These are phyloP conservation scores for Ectropis crepuscularia DNA, from an alignment of 2,888 invertebrate genomes.

Conservation along the genomic window DNA sequence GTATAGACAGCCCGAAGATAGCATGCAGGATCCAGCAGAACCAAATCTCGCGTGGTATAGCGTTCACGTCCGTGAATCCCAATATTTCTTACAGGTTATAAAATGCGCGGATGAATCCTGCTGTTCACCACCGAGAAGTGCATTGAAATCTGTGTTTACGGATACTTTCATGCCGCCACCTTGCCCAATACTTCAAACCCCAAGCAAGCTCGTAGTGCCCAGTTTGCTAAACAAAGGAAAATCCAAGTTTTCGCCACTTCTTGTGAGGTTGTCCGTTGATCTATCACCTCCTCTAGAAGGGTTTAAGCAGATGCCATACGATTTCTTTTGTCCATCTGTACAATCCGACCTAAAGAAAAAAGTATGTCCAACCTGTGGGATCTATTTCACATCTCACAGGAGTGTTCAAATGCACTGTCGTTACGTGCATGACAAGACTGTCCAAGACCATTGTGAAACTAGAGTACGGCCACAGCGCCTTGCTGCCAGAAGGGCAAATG, in stretches of 20 bases:
- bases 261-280: no score
- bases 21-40: no score
- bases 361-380: conserved; percentile 40
- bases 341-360: conserved; percentile 41
- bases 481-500: conserved; percentile 44
- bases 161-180: conserved; percentile 37
- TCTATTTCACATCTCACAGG: conserved; percentile 37
- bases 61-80: conserved; percentile 43
- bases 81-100: conserved; percentile 37
- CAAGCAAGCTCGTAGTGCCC: conserved; percentile 26
- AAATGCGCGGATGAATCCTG: conserved; percentile 37
- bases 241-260: no score
- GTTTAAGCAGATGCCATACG: conserved; percentile 3
- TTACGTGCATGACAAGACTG: conserved; percentile 38
- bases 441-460: conserved; percentile 36
- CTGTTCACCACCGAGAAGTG: conserved; percentile 35
- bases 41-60: conserved; percentile 38
- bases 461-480: conserved; percentile 40
- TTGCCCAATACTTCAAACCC: conserved; percentile 36
- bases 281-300: background rate
- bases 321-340: conserved; percentile 26
- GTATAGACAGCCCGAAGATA: no score
- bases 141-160: conserved; percentile 35
- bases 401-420: conserved; percentile 34
- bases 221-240: background rate